These are phyloP conservation scores for Eurypyga helias DNA, from an alignment of 2,113 vertebrate genomes.

Conservation along the genomic window DNA sequence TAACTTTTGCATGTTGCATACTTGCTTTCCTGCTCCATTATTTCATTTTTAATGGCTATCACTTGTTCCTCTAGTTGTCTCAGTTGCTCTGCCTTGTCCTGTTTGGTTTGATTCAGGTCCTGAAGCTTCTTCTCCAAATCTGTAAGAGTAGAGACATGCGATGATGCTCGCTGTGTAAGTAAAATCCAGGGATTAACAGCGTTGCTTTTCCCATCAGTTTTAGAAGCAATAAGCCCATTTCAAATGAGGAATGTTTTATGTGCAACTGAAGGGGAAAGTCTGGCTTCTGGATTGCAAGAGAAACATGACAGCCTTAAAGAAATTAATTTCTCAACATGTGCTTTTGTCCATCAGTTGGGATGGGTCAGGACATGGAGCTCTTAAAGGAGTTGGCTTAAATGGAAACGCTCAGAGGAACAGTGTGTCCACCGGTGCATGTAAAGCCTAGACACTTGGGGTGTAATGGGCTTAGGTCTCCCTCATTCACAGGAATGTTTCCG, in stretches of 20 bases:
- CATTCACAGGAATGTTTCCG: not conserved
- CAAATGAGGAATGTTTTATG: not conserved
- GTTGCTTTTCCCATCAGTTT: not conserved
- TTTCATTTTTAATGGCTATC: slow-evolving; percentile 76
- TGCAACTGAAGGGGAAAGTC: not conserved
- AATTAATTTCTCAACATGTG: not conserved
- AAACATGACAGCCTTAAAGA: not conserved
- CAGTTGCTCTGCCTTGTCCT: slow-evolving; percentile 78
- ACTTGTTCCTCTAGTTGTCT: slow-evolving; percentile 72
- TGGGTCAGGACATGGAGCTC: not conserved
- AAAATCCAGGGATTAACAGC: not conserved
- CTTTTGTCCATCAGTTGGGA: not conserved
- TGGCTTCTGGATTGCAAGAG: not conserved
- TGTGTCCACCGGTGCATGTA: not conserved
- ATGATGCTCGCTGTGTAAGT: not conserved
- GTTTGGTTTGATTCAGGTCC: slow-evolving; percentile 72
- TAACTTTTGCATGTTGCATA: slow-evolving; percentile 77
- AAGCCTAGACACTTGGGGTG: not conserved
- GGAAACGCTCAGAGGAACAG: not conserved
- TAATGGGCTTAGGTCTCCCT: not conserved
- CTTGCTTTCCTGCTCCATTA: slow-evolving; percentile 65
- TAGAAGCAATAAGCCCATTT: not conserved
- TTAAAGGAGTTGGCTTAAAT: not conserved
- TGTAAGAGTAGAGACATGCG: slow-evolving; percentile 68
- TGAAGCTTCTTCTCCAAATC: slow-evolving; percentile 85